Conservation (phyloP, 2,113 vertebrate genomes). For the Colius striatus region DNA sequence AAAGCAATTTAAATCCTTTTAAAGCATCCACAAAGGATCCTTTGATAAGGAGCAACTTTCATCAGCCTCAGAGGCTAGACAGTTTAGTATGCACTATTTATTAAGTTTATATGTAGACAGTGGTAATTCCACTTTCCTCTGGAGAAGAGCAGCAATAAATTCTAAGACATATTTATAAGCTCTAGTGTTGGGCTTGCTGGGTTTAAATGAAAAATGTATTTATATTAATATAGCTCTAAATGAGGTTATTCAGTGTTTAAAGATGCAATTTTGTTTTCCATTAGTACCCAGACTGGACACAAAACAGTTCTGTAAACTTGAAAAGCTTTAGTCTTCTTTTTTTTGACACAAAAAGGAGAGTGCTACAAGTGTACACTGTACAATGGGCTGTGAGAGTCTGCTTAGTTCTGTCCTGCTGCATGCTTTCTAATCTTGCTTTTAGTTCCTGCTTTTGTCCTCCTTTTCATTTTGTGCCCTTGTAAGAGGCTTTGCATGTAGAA, state of each 20-base stretch:
- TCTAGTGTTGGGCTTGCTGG: not conserved
- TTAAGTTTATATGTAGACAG: slow-evolving; percentile 52
- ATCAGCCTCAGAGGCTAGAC: slow-evolving; percentile 42
- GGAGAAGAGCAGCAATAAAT: slow-evolving; percentile 44
- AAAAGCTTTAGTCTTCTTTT: not conserved
- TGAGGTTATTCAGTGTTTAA: slow-evolving; percentile 39
- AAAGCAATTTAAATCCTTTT: slow-evolving; percentile 68
- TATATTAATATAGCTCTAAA: slow-evolving; percentile 36
- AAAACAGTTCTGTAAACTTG: not conserved
- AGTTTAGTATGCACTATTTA: slow-evolving; percentile 30
- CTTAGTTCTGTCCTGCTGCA: not conserved
- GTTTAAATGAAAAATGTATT: slow-evolving; percentile 47
- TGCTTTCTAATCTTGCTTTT: not conserved
- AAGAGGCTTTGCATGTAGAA: not conserved
- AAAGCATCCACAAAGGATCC: slow-evolving; percentile 52
- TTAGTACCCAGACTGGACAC: slow-evolving; percentile 8
- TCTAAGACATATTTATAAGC: slow-evolving; percentile 33
- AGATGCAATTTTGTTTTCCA: slow-evolving; percentile 45
- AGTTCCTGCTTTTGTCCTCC: slow-evolving; percentile 6
- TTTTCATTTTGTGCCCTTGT: not conserved
- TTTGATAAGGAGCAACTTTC: slow-evolving; percentile 67
- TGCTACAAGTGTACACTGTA: not conserved
- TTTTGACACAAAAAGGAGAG: not conserved
- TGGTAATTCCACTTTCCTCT: slow-evolving; percentile 31
- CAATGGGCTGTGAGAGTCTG: not conserved